Base-by-base conservation (phyloP, 2,113 vertebrate species). In the Leuciscus idus region DNA sequence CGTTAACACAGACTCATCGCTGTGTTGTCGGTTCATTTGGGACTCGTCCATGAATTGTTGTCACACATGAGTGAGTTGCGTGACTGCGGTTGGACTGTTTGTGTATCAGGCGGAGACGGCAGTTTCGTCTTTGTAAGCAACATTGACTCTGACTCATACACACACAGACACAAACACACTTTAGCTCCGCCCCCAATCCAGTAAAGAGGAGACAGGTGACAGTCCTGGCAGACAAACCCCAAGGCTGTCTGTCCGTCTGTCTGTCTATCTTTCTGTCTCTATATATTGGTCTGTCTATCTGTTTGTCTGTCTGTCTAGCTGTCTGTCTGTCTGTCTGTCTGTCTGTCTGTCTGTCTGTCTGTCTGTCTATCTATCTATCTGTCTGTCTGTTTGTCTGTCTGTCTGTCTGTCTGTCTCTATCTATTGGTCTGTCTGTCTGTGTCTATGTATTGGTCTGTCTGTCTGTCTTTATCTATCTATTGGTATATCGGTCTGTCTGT, bases 41-140 rank as follows among this genome's bases (percentile, higher is more conserved):
- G 39, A 48, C 39, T 78, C 30, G 23, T 85, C 28, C 46, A 64
- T 15, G 4, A 46, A 78, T 52, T 61, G 9, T 28, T 79, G 84
- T 72, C 74, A 55, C 75, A 85, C 62, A 79, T 26, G 77, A 26
- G 55, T 62, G 78, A 46, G 23, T 81, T 81, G 79, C 79, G 59
- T 81, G 59, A 81, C 79, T 81, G 79, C 0, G 79, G 79, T 81
- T 66, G 15, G 17, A 48, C 79, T 81, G 39, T 81, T 81, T 81
- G 79, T 21, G 61, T 81, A 81, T 81, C 59, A 64, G 79, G 39
- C 4, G 79, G 79, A 81, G 79, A 66, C 1, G 59, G 8, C 59
- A 81, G 79, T 66, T 81, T 66, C 59, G 17, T 30, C 59, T 64
- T 81, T 64, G 59, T 66, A 64, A 46, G 15, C 8, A 48, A 21